These are phyloP conservation scores for Aplodontia rufa DNA, from an alignment of 2,113 vertebrate genomes.

Conservation along the genomic window DNA sequence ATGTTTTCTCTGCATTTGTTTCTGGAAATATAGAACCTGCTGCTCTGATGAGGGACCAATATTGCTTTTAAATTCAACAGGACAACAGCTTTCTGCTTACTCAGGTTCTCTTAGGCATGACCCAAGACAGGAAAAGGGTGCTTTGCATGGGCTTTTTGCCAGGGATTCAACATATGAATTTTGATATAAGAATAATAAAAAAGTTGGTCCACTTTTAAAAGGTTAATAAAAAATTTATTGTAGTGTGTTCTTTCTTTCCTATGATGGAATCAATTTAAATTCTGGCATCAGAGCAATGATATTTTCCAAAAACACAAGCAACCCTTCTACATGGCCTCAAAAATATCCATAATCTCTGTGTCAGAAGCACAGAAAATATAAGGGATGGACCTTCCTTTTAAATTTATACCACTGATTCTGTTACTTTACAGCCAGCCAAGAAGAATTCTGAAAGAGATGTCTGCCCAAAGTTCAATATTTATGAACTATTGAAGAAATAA, in stretches of 20 bases:
- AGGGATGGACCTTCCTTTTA: not conserved
- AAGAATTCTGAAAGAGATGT: not conserved
- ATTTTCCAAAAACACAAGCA: slow-evolving; percentile 28
- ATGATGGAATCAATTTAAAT: slow-evolving; percentile 37
- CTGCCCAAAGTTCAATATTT: slow-evolving; percentile 30
- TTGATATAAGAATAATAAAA: slow-evolving; percentile 56
- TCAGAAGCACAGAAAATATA: not conserved
- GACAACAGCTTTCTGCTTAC: slow-evolving; percentile 41
- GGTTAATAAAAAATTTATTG: slow-evolving; percentile 54
- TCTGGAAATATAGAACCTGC: not conserved
- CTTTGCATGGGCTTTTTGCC: slow-evolving; percentile 4
- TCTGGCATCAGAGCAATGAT: slow-evolving; percentile 3
- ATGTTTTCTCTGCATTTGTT: not conserved
- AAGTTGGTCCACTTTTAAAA: slow-evolving; percentile 38
- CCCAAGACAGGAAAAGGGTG: slow-evolving; percentile 8
- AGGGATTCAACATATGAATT: slow-evolving; percentile 59
- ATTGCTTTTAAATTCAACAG: slow-evolving; percentile 48
- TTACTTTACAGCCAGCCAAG: not conserved
- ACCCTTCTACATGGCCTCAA: not conserved
- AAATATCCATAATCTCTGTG: not conserved
- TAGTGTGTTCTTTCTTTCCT: slow-evolving; percentile 47
- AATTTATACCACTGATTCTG: not conserved
- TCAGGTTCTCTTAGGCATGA: not conserved
- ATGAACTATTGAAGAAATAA: not conserved
- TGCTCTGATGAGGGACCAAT: not conserved